These are phyloP conservation scores for Anolis sagrei DNA, from an alignment of 2,113 vertebrate species.

Conservation along the genomic window DNA sequence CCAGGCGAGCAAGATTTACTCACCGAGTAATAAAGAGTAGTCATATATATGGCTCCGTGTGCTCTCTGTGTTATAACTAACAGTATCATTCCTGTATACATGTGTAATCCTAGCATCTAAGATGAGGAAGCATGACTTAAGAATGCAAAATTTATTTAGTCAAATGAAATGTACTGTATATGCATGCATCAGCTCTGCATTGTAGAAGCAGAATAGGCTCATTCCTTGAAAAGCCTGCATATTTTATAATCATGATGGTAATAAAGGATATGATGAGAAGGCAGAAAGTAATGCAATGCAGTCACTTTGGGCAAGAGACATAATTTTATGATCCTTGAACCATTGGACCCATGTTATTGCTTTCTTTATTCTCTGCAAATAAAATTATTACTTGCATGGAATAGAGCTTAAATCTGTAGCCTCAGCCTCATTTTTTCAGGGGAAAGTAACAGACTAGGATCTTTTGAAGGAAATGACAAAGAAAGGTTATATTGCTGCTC, in stretches of 20 bases:
- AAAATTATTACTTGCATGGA: background rate
- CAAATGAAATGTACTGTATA: background rate
- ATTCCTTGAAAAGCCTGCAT: background rate
- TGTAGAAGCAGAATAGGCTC: background rate
- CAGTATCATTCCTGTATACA: background rate
- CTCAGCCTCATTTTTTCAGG: background rate
- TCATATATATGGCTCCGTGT: conserved; percentile 33
- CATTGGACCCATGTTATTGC: background rate
- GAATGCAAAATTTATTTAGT: background rate
- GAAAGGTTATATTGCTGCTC: background rate
- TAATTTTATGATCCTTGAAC: background rate
- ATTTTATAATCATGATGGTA: background rate
- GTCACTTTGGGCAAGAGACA: background rate
- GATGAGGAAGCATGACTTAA: background rate
- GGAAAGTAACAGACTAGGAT: background rate
- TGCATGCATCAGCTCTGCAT: background rate
- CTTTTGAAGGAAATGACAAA: background rate
- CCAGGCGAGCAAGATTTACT: too few relatives aligned
- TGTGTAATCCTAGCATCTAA: background rate
- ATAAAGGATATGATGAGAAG: too few relatives aligned
- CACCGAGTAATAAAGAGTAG: background rate
- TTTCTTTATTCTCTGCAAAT: background rate
- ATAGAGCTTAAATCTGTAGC: background rate
- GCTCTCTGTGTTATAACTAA: conserved; percentile 30
- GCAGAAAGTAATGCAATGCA: background rate